Evolutionary conservation across 2,888 invertebrate species (phyloP).

Genomic region (Drosophila birchii): DNA sequence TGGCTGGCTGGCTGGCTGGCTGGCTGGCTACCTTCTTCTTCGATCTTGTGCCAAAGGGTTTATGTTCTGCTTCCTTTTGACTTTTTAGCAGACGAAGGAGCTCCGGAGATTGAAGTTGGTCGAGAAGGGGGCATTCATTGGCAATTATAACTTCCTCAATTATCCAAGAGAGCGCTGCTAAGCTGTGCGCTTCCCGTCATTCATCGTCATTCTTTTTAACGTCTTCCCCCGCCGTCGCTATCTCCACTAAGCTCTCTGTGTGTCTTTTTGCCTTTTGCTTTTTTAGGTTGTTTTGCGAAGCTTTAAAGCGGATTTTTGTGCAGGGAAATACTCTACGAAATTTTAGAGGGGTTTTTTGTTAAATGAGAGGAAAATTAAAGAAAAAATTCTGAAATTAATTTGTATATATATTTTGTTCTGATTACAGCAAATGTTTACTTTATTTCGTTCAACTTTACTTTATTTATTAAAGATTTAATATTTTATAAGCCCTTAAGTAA

Average conservation of each 20-base stretch:
- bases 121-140: conserved; percentile 61
- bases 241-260: neutral
- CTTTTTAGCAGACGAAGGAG: conserved; percentile 39
- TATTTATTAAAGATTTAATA: neutral
- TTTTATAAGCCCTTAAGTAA: neutral
- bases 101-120: conserved; percentile 19
- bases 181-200: conserved; percentile 77
- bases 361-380: neutral
- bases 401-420: neutral
- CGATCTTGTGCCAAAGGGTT: conserved; percentile 67
- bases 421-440: neutral
- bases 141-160: conserved; percentile 84
- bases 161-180: conserved; percentile 78
- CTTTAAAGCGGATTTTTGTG: conserved; percentile 39
- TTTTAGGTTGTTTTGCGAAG: conserved; percentile 27
- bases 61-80: conserved; percentile 49
- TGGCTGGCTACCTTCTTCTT: conserved; percentile 34
- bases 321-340: conserved; percentile 24
- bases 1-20: conserved; percentile 41
- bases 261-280: conserved; percentile 12
- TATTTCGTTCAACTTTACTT: neutral
- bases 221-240: conserved; percentile 32
- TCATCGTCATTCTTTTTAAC: conserved; percentile 80
- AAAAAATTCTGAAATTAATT: neutral
- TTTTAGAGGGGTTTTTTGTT: no score